These are phyloP conservation scores for Benthosema pterotum DNA, from an alignment of 2,797 vertebrate genomes.

Conservation along the genomic window DNA sequence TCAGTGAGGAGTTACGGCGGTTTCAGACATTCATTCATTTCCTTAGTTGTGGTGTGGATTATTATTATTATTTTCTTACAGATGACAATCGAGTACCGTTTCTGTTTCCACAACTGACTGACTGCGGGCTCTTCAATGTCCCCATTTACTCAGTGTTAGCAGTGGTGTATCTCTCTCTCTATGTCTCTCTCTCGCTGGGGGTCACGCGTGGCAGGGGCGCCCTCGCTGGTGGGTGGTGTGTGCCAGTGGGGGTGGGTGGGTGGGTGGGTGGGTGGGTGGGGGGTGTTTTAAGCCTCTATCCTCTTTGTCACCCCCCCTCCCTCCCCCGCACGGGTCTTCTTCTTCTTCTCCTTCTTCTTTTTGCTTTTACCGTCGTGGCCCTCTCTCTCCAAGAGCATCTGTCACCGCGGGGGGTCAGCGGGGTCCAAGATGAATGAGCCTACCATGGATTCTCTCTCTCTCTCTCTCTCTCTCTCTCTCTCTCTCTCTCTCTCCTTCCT, in stretches of 20 bases:
- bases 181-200: conserved; percentile 29
- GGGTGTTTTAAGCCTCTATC: conserved; percentile 75
- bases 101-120: too few species aligned
- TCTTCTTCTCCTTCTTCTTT: too few species aligned
- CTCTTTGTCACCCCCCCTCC: conserved; percentile 76
- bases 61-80: too few species aligned
- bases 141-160: conserved; percentile 36
- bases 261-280: conserved; percentile 81
- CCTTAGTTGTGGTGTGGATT: too few species aligned
- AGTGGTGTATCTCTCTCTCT: conserved; percentile 15
- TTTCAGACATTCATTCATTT: too few species aligned
- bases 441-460: conserved; percentile 86
- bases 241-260: conserved; percentile 80
- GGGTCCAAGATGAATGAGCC: conserved; percentile 96
- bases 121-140: conserved; percentile 12
- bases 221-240: conserved; percentile 74
- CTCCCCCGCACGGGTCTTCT: conserved; percentile 66
- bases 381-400: conserved; percentile 92
- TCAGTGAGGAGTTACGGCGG: too few species aligned
- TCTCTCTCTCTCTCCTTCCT: conserved; percentile 80
- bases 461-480: conserved; percentile 76
- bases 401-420: conserved; percentile 90
- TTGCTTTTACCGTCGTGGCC: too few species aligned
- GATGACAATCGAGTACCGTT: background rate
- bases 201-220: conserved; percentile 71